These are phyloP conservation scores for Medauroidea extradentata DNA, from an alignment of 1,140 invertebrate species.

Conservation along the genomic window DNA sequence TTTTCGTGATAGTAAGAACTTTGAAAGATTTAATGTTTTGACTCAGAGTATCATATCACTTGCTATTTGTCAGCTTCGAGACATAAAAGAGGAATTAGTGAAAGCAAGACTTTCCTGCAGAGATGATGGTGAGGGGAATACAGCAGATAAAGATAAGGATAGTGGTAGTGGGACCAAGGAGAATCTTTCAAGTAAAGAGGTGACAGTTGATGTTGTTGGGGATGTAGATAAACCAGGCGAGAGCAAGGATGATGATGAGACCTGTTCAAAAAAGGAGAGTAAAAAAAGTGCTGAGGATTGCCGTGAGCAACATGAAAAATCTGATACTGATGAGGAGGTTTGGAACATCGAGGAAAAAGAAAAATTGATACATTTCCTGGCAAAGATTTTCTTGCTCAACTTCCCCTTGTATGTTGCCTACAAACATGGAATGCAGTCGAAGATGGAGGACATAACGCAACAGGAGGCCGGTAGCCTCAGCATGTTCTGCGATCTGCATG, in stretches of 20 bases:
- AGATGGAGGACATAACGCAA: constrained; percentile 70
- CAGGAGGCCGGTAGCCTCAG: constrained; percentile 72
- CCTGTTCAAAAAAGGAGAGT: not conserved
- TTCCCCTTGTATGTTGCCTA: constrained; percentile 90
- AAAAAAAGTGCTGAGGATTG: constrained; percentile 4
- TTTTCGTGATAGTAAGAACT: constrained; percentile 84
- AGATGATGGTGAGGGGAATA: constrained; percentile 26
- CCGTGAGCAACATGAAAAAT: constrained; percentile 21
- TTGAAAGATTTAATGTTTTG: constrained; percentile 80
- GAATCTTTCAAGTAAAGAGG: constrained; percentile 18
- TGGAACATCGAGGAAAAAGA: constrained; percentile 75
- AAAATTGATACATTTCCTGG: constrained; percentile 69
- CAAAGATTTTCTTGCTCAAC: constrained; percentile 79
- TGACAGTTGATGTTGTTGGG: constrained; percentile 37
- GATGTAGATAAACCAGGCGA: constrained; percentile 29
- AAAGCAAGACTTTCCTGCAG: constrained; percentile 24
- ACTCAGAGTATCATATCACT: constrained; percentile 76
- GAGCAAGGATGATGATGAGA: not conserved
- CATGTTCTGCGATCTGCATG: constrained; percentile 85
- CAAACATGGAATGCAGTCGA: constrained; percentile 73
- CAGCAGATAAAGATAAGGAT: constrained; percentile 30
- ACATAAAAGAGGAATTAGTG: constrained; percentile 44
- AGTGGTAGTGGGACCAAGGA: constrained; percentile 14
- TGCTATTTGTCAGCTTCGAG: constrained; percentile 68
- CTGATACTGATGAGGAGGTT: constrained; percentile 23